Conservation (phyloP, 37 sponge, comb jelly and placozoan species). For the Oopsacas minuta region DNA sequence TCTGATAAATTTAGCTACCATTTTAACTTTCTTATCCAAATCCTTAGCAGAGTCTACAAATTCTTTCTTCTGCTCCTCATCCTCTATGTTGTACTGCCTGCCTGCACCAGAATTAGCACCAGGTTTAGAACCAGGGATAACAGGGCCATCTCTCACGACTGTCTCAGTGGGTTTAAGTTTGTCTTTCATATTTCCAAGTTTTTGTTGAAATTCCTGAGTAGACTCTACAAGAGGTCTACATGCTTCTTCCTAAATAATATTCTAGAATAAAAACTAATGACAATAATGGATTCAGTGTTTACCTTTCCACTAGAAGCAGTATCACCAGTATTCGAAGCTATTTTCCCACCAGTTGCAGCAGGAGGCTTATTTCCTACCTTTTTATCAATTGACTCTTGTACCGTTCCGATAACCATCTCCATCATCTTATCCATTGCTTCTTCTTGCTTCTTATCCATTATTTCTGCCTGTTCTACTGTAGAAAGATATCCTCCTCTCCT, state of each 20-base stretch:
- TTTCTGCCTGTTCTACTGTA: conserved; percentile 37
- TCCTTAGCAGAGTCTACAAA: conserved; percentile 50
- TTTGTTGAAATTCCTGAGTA: neutral
- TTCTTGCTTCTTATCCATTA: conserved; percentile 30
- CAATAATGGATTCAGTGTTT: neutral
- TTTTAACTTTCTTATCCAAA: conserved; percentile 37
- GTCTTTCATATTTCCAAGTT: conserved; percentile 24
- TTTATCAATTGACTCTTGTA: neutral
- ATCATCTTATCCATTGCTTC: conserved; percentile 24
- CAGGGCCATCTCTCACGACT: conserved; percentile 28
- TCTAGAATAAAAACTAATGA: neutral
- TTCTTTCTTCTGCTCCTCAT: conserved; percentile 72
- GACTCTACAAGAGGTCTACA: neutral
- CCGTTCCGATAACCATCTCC: neutral
- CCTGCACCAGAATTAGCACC: neutral
- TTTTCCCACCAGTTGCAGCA: neutral
- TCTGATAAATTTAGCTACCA: conserved; percentile 44
- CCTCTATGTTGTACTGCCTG: conserved; percentile 38
- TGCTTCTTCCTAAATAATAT: neutral
- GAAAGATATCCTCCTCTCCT: conserved; percentile 52
- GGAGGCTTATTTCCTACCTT: neutral
- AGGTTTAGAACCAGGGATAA: conserved; percentile 15
- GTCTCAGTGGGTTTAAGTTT: conserved; percentile 54
- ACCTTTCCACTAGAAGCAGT: neutral
- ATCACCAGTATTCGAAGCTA: neutral